Evolutionary conservation across 1,140 invertebrate species (phyloP).

Genomic region (Drosophila repletoides): DNA sequence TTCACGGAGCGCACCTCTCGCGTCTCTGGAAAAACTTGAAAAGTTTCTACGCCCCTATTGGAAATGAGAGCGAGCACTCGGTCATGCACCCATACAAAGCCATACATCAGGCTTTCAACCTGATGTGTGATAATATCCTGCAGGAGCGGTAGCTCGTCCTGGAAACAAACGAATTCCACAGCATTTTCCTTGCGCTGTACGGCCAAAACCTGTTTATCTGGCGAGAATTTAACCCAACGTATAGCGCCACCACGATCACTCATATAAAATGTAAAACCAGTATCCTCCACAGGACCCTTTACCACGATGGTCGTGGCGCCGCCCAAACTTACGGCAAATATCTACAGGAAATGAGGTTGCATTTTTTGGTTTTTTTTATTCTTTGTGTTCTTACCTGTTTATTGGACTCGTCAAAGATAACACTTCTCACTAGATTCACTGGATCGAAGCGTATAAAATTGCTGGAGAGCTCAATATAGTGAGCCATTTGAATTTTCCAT

Average conservation of each 20-base stretch:
- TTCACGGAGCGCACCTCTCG: conserved; percentile 90
- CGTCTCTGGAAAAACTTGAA: conserved; percentile 92
- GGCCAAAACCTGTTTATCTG: conserved; percentile 93
- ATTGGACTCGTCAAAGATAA: conserved; percentile 98
- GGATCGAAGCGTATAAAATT: conserved; percentile 95
- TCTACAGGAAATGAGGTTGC: conserved; percentile 84
- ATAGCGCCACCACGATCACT: conserved; percentile 93
- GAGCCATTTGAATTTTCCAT: conserved; percentile 71
- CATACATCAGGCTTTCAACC: conserved; percentile 92
- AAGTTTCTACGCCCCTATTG: conserved; percentile 95
- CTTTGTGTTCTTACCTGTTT: conserved; percentile 94
- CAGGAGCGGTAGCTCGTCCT: conserved; percentile 85
- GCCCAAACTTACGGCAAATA: conserved; percentile 95
- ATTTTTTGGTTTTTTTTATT: background rate
- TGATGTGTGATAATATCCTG: conserved; percentile 95
- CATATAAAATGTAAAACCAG: conserved; percentile 92
- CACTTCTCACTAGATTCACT: conserved; percentile 94
- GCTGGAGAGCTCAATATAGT: conserved; percentile 89
- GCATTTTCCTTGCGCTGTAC: conserved; percentile 91
- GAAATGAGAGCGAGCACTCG: conserved; percentile 95
- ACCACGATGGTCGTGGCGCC: conserved; percentile 97
- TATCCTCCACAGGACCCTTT: conserved; percentile 87
- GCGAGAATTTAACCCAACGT: conserved; percentile 97
- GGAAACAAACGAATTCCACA: conserved; percentile 95
- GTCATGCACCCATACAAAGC: conserved; percentile 94